Evolutionary conservation across 2,113 vertebrate genomes (phyloP), one percentile per base, ranked within the genome.

Genomic region (Xiphophorus couchianus): DNA sequence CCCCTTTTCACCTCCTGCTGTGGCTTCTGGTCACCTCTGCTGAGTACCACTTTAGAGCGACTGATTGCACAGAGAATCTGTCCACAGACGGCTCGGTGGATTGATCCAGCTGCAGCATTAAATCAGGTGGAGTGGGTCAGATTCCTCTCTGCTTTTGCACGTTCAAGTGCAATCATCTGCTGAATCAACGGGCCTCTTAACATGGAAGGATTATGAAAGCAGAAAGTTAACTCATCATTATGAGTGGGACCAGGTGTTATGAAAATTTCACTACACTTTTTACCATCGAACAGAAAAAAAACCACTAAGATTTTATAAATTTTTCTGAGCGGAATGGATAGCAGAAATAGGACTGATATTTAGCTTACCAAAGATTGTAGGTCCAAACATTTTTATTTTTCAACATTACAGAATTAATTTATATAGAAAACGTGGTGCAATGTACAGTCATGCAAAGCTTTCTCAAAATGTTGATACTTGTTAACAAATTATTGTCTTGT

Each of bases 31-130:
- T 58, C 7, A 25, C 51, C 25, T 58, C 51, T 58, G 17, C 51
- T 58, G 51, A 58, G 51, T 17, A 79, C 84, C 75, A 66, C 61
- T 67, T 67, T 35, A 25, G 37, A 44, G 10, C 25, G 25, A 42
- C 65, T 66, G 48, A 58, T 58, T 58, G 51, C 22, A 3, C 51
- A 58, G 22, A 58, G 22, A 84, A 81, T 88, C 77, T 79, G 73
- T 86, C 83, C 37, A 30, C 84, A 85, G 82, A 86, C 83, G 80
- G 80, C 83, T 76, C 33, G 35, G 74, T 0, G 74, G 80, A 88
- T 90, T 84, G 4, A 91, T 91, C 69, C 27, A 37, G 78, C 67
- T 35, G 28, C 69, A 61, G 63, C 79, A 72, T 76, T 73, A 80
- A 71, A 54, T 71, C 71, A 37, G 60, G 82, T 77, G 68, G 69